phyloP scores from a whole-genome alignment of 1,140 invertebrate species.

The Panagrolaimus sp. region DNA sequence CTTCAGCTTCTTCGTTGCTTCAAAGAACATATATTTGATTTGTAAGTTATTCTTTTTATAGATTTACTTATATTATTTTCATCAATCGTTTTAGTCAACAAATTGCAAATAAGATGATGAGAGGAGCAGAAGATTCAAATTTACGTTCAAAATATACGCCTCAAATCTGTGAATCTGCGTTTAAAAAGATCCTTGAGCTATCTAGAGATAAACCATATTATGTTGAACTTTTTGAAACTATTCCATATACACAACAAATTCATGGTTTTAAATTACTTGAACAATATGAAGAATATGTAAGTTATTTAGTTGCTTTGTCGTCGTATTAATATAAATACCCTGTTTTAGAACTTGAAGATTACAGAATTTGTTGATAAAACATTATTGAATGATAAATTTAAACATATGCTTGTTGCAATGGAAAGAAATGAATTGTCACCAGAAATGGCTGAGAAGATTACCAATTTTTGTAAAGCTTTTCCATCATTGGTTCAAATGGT shows the following conservation, averaged over 20 bases:
- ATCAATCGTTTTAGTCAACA: too few relatives aligned
- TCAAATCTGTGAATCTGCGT: neutral
- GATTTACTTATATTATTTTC: too few relatives aligned
- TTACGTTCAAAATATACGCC: neutral
- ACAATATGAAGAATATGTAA: slow-evolving; percentile 8
- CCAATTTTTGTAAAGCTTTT: neutral
- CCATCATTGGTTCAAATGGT: neutral
- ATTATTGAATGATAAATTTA: neutral
- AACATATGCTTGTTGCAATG: neutral
- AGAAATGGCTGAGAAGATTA: neutral
- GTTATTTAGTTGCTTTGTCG: too few relatives aligned
- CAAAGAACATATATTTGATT: too few relatives aligned
- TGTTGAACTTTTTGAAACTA: neutral
- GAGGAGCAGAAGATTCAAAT: too few relatives aligned
- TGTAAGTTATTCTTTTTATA: too few relatives aligned
- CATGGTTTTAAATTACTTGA: neutral
- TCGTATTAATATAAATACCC: neutral
- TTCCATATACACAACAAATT: neutral
- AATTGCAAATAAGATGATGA: too few relatives aligned
- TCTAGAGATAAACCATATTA: neutral
- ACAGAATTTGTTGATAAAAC: neutral
- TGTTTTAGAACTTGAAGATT: neutral
- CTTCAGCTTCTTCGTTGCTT: too few relatives aligned
- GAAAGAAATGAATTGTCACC: neutral
- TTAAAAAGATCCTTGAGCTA: neutral